Evolutionary conservation across 2,888 invertebrate species (phyloP).

Genomic region (Dendrolimus houi): DNA sequence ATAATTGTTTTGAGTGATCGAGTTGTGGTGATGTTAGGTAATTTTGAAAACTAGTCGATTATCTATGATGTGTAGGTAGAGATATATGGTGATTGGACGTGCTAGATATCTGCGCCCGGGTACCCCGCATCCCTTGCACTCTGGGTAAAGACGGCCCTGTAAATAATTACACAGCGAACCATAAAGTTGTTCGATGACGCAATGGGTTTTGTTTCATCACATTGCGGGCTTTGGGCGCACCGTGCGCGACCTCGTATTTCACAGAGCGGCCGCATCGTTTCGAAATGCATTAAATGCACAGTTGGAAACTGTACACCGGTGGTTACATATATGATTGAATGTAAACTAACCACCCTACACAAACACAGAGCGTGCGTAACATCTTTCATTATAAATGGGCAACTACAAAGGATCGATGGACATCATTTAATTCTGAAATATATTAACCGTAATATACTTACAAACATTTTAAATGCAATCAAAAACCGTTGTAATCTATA

Average conservation of each 20-base stretch:
- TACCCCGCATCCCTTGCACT: background rate
- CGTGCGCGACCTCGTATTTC: slow-evolving; percentile 66
- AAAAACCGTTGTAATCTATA: background rate
- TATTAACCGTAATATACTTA: background rate
- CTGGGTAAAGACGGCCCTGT: slow-evolving; percentile 13
- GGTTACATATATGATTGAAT: slow-evolving; percentile 40
- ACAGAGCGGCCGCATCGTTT: slow-evolving; percentile 68
- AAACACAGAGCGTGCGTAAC: slow-evolving; percentile 13
- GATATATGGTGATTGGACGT: no score
- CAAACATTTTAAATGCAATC: background rate
- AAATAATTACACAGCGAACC: slow-evolving; percentile 64
- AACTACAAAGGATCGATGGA: background rate
- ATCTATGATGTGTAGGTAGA: no score
- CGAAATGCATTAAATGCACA: slow-evolving; percentile 75
- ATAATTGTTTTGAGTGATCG: no score
- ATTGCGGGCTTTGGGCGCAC: slow-evolving; percentile 58
- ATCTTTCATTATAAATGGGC: background rate
- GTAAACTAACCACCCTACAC: slow-evolving; percentile 38
- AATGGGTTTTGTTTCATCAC: slow-evolving; percentile 71
- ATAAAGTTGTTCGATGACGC: slow-evolving; percentile 64
- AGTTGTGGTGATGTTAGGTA: no score
- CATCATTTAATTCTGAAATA: background rate
- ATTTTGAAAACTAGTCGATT: no score
- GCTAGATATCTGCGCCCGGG: no score
- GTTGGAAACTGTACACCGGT: slow-evolving; percentile 50